These are phyloP conservation scores for Misgurnus anguillicaudatus DNA, from an alignment of 2,113 vertebrate species.

Conservation along the genomic window DNA sequence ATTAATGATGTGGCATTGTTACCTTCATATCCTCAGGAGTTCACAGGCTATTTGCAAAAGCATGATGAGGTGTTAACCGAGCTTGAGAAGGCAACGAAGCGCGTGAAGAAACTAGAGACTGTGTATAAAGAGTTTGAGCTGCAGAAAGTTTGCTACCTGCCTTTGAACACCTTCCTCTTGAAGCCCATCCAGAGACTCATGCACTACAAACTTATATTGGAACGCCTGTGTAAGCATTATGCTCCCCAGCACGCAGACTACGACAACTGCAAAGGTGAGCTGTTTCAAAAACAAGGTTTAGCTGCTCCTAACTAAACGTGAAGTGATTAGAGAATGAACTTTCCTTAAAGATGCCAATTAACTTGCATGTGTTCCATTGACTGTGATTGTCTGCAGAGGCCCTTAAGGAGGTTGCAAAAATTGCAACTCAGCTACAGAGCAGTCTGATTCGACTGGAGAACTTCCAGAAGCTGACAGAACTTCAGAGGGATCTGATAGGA, in stretches of 20 bases:
- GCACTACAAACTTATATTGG: constrained; percentile 91
- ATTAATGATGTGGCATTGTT: neutral
- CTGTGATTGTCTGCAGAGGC: constrained; percentile 74
- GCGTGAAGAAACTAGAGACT: constrained; percentile 83
- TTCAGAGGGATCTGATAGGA: constrained; percentile 90
- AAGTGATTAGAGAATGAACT: neutral
- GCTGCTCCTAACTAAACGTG: neutral
- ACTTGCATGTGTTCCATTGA: neutral
- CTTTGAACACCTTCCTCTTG: constrained; percentile 91
- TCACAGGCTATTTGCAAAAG: constrained; percentile 84
- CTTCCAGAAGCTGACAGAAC: constrained; percentile 93
- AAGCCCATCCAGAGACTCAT: constrained; percentile 93
- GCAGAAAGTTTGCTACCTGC: constrained; percentile 96
- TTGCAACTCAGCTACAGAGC: constrained; percentile 82
- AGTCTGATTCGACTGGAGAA: constrained; percentile 91
- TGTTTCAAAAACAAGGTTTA: neutral
- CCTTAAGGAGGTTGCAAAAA: constrained; percentile 84
- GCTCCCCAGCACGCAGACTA: constrained; percentile 76
- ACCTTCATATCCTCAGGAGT: constrained; percentile 69
- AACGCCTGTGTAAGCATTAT: constrained; percentile 84
- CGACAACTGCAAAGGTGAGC: constrained; percentile 82
- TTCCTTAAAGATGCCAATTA: neutral
- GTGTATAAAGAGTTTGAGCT: constrained; percentile 93
- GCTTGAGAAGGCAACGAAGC: constrained; percentile 85
- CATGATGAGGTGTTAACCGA: constrained; percentile 85